Percentiles rank a stretch among this genome's conserved stretches.
phyloP scores from a whole-genome alignment of 2,797 vertebrate genomes.

The Aratinga solstitialis region DNA sequence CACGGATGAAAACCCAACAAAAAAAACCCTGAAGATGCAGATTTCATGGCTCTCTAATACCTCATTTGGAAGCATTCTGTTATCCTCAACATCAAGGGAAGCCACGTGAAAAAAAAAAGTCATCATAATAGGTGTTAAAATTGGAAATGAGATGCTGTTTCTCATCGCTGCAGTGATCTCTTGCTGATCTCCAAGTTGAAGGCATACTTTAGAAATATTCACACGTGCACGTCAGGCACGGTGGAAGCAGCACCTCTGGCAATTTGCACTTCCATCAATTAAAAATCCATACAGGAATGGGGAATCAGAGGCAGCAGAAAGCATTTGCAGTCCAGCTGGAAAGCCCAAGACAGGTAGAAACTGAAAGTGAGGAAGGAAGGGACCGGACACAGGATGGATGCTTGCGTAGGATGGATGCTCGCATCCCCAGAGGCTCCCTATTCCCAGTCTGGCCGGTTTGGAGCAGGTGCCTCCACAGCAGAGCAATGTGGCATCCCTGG shows the following conservation, averaged over 20 bases:
- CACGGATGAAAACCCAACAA: neutral
- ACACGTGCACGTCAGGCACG: neutral
- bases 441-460: neutral
- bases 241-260: neutral
- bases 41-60: neutral
- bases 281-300: neutral
- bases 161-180: neutral
- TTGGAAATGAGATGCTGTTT: neutral
- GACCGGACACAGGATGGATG: accelerated
- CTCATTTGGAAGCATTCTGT: neutral
- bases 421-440: accelerated
- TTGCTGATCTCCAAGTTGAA: neutral
- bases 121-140: neutral
- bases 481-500: neutral
- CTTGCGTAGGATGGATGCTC: neutral
- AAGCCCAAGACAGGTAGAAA: neutral
- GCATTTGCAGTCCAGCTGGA: neutral
- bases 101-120: neutral
- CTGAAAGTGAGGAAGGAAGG: neutral
- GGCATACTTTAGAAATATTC: neutral
- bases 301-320: neutral
- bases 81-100: slow-evolving; percentile 1
- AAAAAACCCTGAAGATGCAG: neutral
- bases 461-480: neutral
- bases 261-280: neutral